Percentiles rank a stretch among this genome's conserved stretches.
Conservation (phyloP, 2,113 vertebrate genomes). For the Euleptes europaea region DNA sequence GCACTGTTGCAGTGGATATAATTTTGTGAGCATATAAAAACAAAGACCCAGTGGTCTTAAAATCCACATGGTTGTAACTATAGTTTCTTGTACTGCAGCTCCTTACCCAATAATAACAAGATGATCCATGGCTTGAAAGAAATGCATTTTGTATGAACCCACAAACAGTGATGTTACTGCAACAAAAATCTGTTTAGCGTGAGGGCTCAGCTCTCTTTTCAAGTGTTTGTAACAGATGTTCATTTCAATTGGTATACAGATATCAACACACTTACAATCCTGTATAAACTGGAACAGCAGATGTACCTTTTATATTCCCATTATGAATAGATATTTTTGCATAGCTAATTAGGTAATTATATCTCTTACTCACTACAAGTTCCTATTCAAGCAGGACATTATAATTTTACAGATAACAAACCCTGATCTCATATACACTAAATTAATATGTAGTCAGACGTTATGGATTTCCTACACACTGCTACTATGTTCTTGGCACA, state of each 20-base stretch:
- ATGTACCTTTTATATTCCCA: constrained; percentile 64
- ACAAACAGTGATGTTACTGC: constrained; percentile 33
- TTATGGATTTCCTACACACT: neutral
- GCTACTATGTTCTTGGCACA: neutral
- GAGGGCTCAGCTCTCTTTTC: constrained; percentile 55
- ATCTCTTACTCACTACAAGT: constrained; percentile 57
- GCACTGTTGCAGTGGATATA: neutral
- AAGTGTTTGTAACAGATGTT: constrained; percentile 69
- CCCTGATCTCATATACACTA: constrained; percentile 47
- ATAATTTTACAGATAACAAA: constrained; percentile 61
- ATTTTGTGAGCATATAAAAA: neutral
- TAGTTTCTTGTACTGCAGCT: constrained; percentile 49
- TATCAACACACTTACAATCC: constrained; percentile 55
- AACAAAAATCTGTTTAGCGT: constrained; percentile 52
- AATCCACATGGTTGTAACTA: constrained; percentile 43
- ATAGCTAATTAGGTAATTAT: constrained; percentile 61
- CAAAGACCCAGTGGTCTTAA: constrained; percentile 42
- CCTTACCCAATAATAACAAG: constrained; percentile 57
- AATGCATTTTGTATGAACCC: constrained; percentile 42
- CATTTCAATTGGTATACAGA: constrained; percentile 66
- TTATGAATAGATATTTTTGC: constrained; percentile 62
- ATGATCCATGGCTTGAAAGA: constrained; percentile 52
- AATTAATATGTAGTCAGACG: neutral
- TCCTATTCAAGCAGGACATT: constrained; percentile 24
- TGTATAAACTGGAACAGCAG: constrained; percentile 55